Conservation (phyloP, 2,113 vertebrate genomes). For the Rhynchomys soricoides region DNA sequence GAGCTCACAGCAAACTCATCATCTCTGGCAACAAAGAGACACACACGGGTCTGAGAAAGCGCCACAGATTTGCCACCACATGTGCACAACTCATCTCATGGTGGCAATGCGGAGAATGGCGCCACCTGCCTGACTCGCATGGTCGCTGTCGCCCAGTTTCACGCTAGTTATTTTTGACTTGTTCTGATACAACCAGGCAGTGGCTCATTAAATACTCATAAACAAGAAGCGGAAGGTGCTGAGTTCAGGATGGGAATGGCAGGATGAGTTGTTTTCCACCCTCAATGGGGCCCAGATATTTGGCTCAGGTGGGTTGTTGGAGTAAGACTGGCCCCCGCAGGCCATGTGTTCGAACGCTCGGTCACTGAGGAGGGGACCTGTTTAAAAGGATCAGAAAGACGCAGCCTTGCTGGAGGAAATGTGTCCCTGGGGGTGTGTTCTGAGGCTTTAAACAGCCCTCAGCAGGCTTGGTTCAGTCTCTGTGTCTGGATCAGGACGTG, state of each 20-base stretch:
- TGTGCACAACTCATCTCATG: accelerated
- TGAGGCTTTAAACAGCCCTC: not conserved
- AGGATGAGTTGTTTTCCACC: accelerated
- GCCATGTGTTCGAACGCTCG: no score
- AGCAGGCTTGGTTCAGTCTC: not conserved
- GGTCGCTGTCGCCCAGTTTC: no score
- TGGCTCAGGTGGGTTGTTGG: not conserved
- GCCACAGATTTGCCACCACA: accelerated
- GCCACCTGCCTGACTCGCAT: not conserved
- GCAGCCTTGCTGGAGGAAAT: not conserved
- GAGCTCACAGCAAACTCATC: constrained; percentile 97
- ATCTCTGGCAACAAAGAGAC: constrained; percentile 88
- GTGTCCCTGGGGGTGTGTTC: not conserved
- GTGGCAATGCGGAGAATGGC: accelerated
- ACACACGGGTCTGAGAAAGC: not conserved
- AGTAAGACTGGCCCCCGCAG: not conserved
- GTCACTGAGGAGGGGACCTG: not conserved
- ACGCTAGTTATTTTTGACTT: accelerated
- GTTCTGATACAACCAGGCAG: accelerated
- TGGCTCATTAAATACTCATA: accelerated
- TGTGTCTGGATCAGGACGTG: not conserved
- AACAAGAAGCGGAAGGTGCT: accelerated
- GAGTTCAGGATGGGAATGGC: accelerated
- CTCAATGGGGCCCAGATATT: accelerated
- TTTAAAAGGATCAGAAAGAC: not conserved